Evolutionary conservation across 2,797 vertebrate species (phyloP).

Genomic region (Eremophila alpestris): DNA sequence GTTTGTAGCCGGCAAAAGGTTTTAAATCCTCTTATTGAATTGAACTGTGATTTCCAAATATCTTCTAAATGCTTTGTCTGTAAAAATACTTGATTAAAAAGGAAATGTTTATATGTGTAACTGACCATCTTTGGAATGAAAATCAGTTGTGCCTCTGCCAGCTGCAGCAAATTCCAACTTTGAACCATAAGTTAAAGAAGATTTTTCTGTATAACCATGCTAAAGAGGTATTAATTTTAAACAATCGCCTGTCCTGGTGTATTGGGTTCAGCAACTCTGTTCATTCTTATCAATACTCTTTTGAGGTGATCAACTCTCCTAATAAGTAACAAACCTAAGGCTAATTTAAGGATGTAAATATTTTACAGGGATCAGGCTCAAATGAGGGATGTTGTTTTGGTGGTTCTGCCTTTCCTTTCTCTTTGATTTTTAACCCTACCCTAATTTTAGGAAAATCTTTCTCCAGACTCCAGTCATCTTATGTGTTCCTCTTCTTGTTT

Average conservation of each 20-base stretch:
- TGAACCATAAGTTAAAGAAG: neutral
- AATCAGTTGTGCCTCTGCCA: neutral
- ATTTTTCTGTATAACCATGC: neutral
- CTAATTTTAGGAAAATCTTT: neutral
- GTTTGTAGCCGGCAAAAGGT: neutral
- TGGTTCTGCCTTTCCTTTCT: neutral
- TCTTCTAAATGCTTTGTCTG: neutral
- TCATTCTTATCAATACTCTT: neutral
- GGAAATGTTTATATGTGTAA: neutral
- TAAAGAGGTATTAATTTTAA: neutral
- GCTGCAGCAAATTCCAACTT: neutral
- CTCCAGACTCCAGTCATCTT: neutral
- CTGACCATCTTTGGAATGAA: neutral
- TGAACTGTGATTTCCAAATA: neutral
- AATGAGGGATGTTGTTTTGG: neutral
- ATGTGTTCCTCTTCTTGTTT: neutral
- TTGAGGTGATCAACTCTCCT: neutral
- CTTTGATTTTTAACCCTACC: neutral
- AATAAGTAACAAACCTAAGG: neutral
- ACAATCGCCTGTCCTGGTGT: neutral
- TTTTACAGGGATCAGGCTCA: neutral
- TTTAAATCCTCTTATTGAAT: slow-evolving; percentile 8
- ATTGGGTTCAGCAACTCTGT: neutral
- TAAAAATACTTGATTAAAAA: neutral
- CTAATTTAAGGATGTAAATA: neutral